Conservation (phyloP, 2,888 invertebrate genomes). For the Protophormia terraenovae region DNA sequence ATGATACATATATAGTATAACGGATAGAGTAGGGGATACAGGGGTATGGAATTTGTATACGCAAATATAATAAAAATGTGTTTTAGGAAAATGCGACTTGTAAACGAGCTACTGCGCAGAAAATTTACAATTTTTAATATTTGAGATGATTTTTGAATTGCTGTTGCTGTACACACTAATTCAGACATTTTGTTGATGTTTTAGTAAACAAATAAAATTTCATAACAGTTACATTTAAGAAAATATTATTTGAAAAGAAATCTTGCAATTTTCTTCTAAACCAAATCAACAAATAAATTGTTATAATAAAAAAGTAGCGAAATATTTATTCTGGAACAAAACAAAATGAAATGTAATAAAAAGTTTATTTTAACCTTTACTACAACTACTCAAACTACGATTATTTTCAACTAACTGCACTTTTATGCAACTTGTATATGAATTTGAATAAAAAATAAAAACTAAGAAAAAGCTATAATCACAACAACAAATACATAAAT, state of each 20-base stretch:
- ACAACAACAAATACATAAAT: constrained; percentile 48
- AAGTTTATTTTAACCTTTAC: constrained; percentile 57
- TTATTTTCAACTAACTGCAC: constrained; percentile 63
- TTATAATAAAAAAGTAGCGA: constrained; percentile 7
- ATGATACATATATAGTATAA: constrained; percentile 10
- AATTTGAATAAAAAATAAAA: neutral
- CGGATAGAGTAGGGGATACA: neutral
- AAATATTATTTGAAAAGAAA: neutral
- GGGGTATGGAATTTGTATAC: constrained; percentile 12
- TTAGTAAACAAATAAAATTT: constrained; percentile 5
- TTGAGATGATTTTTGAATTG: neutral
- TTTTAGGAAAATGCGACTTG: constrained; percentile 31
- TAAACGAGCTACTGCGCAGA: constrained; percentile 10
- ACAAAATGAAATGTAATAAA: constrained; percentile 43
- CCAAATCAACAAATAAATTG: constrained; percentile 3
- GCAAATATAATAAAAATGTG: constrained; percentile 23
- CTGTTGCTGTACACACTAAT: neutral
- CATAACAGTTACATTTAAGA: neutral
- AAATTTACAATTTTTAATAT: neutral
- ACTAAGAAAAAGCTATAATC: constrained; percentile 20
- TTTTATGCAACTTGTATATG: constrained; percentile 59
- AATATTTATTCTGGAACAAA: neutral
- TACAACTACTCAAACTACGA: constrained; percentile 49
- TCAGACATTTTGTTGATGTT: neutral
- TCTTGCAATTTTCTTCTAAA: neutral